A percentile compares a stretch with the other conserved stretches of the same genome.
These are phyloP conservation scores for Parazoanthus darwini DNA, from an alignment of 92 coral and sea anemone genomes.

Conservation along the genomic window DNA sequence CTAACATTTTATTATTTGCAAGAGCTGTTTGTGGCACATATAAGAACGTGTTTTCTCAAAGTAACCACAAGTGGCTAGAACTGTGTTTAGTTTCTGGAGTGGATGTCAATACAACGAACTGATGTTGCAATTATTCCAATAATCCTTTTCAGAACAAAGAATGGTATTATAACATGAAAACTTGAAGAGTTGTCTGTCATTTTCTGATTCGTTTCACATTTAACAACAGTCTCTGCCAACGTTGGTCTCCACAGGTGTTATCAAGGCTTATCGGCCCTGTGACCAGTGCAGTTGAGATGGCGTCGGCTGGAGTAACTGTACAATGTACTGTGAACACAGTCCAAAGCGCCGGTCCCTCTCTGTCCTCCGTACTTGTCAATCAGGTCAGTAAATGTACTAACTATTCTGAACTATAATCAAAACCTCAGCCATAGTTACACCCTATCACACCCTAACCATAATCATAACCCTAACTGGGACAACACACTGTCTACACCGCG, in stretches of 20 bases:
- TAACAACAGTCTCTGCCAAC: no score
- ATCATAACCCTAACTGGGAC: not conserved
- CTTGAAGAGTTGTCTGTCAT: no score
- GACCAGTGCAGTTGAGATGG: slow-evolving; percentile 60
- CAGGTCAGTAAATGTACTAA: slow-evolving; percentile 46
- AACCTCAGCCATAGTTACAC: not conserved
- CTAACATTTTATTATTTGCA: no score
- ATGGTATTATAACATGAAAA: not conserved
- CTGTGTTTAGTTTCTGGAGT: no score
- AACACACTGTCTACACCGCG: slow-evolving; percentile 45
- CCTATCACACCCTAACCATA: not conserved
- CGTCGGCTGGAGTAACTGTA: slow-evolving; percentile 50
- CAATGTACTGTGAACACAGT: slow-evolving; percentile 59
- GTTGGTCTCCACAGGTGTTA: slow-evolving; percentile 41
- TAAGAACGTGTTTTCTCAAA: no score
- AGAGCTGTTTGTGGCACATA: no score
- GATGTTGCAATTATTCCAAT: not conserved
- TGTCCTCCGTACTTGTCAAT: slow-evolving; percentile 59
- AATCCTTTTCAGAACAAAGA: no score
- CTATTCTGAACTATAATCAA: not conserved
- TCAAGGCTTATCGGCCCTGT: slow-evolving; percentile 63
- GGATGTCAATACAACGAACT: not conserved
- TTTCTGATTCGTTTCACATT: not conserved
- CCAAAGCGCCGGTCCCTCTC: slow-evolving; percentile 51
- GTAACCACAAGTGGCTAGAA: no score